phyloP scores from a whole-genome alignment of 2,888 invertebrate genomes.

The Tipula confusa region DNA sequence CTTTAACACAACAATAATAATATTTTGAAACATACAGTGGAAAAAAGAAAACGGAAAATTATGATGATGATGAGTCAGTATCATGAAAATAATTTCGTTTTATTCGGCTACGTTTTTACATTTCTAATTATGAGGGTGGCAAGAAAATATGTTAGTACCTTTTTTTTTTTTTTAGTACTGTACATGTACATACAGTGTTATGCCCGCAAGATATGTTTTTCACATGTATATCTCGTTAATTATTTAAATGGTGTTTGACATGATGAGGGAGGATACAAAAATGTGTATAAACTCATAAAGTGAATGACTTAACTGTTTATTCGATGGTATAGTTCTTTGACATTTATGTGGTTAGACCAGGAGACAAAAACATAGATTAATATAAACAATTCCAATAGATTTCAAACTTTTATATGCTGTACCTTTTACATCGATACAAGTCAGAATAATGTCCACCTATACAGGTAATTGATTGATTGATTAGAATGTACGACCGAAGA shows the following conservation, averaged over 20 bases:
- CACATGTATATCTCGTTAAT: neutral
- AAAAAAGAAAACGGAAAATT: neutral
- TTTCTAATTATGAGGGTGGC: neutral
- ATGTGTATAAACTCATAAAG: neutral
- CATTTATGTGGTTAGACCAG: no score
- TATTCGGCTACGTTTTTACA: neutral
- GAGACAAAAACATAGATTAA: no score
- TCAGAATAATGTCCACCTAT: no score
- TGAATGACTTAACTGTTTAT: neutral
- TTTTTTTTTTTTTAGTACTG: neutral
- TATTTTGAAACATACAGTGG: neutral
- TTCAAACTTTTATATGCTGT: no score
- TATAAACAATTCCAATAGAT: no score
- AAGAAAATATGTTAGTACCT: neutral
- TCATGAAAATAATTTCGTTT: neutral
- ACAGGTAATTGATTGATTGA: no score
- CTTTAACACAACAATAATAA: constrained; percentile 3
- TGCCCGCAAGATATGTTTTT: neutral
- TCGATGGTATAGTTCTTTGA: no score
- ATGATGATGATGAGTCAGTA: constrained; percentile 20
- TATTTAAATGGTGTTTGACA: constrained; percentile 3
- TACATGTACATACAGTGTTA: neutral
- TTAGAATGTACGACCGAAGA: no score
- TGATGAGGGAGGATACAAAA: neutral
- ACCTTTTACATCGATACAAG: no score